A percentile compares a stretch with the other conserved stretches of the same genome.
These are phyloP conservation scores for Stichopus chloronotus DNA, from an alignment of 35 echinoderm and acorn worm species.

Conservation along the genomic window DNA sequence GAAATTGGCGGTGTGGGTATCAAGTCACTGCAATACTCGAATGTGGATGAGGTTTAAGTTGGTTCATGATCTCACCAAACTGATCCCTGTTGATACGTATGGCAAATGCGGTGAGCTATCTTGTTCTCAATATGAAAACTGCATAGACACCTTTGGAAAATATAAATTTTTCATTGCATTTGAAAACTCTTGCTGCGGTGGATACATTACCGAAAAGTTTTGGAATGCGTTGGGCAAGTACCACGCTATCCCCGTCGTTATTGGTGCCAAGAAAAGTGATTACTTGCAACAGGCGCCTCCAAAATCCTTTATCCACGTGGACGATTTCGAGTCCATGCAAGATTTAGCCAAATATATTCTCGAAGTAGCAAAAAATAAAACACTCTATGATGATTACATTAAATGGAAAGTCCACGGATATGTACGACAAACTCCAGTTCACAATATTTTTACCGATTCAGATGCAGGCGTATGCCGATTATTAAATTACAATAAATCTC, in stretches of 20 bases:
- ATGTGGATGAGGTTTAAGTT: slow-evolving; percentile 19
- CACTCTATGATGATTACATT: background rate
- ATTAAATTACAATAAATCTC: background rate
- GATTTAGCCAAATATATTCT: slow-evolving; percentile 19
- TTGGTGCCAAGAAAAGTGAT: background rate
- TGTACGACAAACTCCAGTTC: background rate
- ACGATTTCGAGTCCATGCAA: background rate
- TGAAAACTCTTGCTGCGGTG: slow-evolving; percentile 5
- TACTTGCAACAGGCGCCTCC: background rate
- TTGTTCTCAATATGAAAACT: background rate
- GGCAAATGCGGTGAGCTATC: slow-evolving; percentile 1
- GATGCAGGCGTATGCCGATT: background rate
- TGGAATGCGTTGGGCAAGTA: background rate
- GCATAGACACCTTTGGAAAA: background rate
- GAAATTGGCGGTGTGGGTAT: background rate
- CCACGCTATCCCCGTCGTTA: background rate
- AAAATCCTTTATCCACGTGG: slow-evolving; percentile 20
- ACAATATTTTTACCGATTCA: background rate
- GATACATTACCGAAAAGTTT: slow-evolving; percentile 19
- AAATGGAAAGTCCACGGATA: background rate
- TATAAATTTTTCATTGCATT: slow-evolving; percentile 16
- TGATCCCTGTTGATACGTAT: slow-evolving; percentile 6
- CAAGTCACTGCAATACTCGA: background rate
- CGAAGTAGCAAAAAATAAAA: background rate
- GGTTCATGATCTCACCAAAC: slow-evolving; percentile 13